Evolutionary conservation across 2,888 invertebrate genomes (phyloP).

Genomic region (Cataglyphis albicans): DNA sequence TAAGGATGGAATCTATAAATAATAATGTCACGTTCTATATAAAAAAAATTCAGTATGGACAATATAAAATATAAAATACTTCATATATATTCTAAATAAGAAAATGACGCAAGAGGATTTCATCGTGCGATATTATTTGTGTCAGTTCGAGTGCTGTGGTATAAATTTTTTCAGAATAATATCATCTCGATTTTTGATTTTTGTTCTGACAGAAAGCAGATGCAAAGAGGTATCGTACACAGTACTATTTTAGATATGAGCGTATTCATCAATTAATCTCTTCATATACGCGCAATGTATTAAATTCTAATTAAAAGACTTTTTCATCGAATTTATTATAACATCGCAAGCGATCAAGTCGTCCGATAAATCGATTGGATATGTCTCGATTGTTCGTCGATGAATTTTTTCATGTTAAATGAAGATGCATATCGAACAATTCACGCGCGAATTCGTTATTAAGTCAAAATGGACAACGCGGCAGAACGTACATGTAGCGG

Average conservation of each 20-base stretch:
- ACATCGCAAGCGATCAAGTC: not conserved
- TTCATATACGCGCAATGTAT: not conserved
- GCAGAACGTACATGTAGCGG: not conserved
- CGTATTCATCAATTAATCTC: slow-evolving; percentile 4
- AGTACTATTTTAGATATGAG: not conserved
- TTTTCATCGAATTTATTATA: not conserved
- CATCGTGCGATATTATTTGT: not conserved
- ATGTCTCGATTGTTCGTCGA: not conserved
- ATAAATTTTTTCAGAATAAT: slow-evolving; percentile 5
- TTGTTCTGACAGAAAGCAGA: not conserved
- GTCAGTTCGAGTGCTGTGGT: not conserved
- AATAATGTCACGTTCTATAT: not conserved
- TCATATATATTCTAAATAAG: not conserved
- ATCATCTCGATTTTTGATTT: not conserved
- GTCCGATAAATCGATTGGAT: slow-evolving; percentile 24
- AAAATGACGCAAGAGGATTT: not conserved
- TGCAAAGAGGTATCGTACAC: too few relatives aligned
- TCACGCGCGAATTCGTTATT: slow-evolving; percentile 41
- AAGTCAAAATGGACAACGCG: slow-evolving; percentile 18
- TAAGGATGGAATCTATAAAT: not conserved
- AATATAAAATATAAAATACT: not conserved
- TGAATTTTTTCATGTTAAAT: not conserved
- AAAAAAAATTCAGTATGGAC: not conserved
- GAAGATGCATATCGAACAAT: slow-evolving; percentile 20
- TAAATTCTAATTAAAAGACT: slow-evolving; percentile 2